phyloP scores from a whole-genome alignment of 2,888 invertebrate genomes.

The Melanotus villosus region DNA sequence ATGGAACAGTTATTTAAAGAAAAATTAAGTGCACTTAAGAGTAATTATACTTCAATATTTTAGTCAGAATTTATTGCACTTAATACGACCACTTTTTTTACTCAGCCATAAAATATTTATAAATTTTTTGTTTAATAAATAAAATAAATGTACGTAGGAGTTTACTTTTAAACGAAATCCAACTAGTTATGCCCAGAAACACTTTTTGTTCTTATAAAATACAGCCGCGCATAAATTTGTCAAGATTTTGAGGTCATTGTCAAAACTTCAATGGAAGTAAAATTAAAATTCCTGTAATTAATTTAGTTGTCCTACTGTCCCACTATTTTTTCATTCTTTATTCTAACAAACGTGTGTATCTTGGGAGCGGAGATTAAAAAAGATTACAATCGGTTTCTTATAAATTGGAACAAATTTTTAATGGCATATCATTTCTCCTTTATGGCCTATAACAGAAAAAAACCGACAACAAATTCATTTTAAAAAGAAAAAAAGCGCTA shows the following conservation, averaged over 20 bases:
- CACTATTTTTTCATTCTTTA: background rate
- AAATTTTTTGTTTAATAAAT: too few species aligned
- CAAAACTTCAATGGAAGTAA: background rate
- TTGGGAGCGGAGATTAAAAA: background rate
- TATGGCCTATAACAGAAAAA: background rate
- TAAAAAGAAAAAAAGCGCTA: constrained; percentile 22
- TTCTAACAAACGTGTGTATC: background rate
- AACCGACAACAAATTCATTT: constrained; percentile 25
- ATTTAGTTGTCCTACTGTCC: background rate
- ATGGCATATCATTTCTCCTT: background rate
- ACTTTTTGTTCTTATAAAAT: too few species aligned
- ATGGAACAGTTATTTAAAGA: too few species aligned
- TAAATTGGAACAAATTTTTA: constrained; percentile 24
- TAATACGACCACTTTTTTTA: too few species aligned
- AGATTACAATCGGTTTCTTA: background rate
- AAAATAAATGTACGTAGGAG: too few species aligned
- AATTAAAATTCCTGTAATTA: background rate
- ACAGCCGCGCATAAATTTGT: too few species aligned
- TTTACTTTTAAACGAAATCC: too few species aligned
- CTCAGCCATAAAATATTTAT: too few species aligned
- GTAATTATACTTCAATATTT: too few species aligned
- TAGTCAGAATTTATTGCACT: too few species aligned
- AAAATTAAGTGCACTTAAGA: too few species aligned
- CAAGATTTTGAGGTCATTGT: background rate
- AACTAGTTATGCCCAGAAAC: too few species aligned